A percentile compares a stretch with the other conserved stretches of the same genome.
Evolutionary conservation across 2,888 invertebrate species (phyloP).

Genomic region (Tolmerus cingulatus): DNA sequence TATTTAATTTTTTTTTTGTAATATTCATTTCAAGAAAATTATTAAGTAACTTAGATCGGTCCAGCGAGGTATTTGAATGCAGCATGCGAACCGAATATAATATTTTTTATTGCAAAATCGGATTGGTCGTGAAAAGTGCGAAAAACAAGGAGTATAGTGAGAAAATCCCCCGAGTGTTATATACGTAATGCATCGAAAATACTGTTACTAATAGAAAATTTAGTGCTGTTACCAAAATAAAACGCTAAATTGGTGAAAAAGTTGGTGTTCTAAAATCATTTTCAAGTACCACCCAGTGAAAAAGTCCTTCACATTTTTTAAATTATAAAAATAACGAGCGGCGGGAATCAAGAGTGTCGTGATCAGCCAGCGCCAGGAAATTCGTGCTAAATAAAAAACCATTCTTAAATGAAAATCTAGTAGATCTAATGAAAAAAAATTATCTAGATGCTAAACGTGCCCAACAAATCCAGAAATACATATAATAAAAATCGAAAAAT

Average conservation of each 20-base stretch:
- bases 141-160: neutral
- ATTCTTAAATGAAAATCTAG: neutral
- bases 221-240: constrained; percentile 15
- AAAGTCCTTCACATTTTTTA: constrained; percentile 29
- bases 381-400: neutral
- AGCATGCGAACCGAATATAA: neutral
- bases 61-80: neutral
- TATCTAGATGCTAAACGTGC: neutral
- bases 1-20: neutral
- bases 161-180: neutral
- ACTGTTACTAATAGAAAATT: neutral
- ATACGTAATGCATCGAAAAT: constrained; percentile 5
- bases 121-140: neutral
- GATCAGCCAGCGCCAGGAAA: neutral
- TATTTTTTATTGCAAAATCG: neutral
- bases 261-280: constrained; percentile 38
- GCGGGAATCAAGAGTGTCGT: neutral
- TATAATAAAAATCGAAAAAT: neutral
- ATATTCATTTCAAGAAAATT: neutral
- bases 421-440: neutral
- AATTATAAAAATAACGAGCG: constrained; percentile 32
- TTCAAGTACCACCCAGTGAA: constrained; percentile 31
- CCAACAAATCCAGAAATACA: neutral
- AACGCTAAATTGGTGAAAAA: constrained; percentile 15
- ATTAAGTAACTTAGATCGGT: neutral